phyloP scores from a whole-genome alignment of 2,797 vertebrate species.

The Podarcis lilfordi region DNA sequence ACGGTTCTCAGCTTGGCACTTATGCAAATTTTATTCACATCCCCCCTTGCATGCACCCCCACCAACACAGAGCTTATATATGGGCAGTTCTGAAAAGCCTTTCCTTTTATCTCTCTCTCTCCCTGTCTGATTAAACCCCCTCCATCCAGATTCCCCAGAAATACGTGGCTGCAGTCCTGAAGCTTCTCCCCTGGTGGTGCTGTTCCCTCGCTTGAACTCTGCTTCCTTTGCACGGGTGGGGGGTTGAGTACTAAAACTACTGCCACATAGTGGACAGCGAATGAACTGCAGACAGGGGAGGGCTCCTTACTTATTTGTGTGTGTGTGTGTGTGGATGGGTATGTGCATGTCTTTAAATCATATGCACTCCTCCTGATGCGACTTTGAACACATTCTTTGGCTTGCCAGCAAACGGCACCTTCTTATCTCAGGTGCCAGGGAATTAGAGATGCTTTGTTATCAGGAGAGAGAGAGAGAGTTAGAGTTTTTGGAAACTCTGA shows the following conservation, averaged over 20 bases:
- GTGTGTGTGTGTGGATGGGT: not conserved
- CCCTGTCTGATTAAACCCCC: not conserved
- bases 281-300: slow-evolving; percentile 16
- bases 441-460: not conserved
- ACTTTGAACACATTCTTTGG: not conserved
- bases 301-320: not conserved
- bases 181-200: slow-evolving; percentile 65
- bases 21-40: not conserved
- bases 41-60: not conserved
- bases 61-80: not conserved
- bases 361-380: not conserved
- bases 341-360: not conserved
- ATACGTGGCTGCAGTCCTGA: not conserved
- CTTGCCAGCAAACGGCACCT: not conserved
- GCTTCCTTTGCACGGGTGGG: not conserved
- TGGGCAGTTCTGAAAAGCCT: not conserved
- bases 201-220: slow-evolving; percentile 49
- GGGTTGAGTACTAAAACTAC: slow-evolving; percentile 36
- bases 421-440: slow-evolving; percentile 2
- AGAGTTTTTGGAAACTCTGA: not conserved
- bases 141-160: slow-evolving; percentile 10
- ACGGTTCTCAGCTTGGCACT: slow-evolving; percentile 4
- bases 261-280: not conserved
- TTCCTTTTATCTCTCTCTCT: rapidly evolving
- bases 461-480: not conserved